Evolutionary conservation across 2,113 vertebrate species (phyloP).

Genomic region (Cyanistes caeruleus): DNA sequence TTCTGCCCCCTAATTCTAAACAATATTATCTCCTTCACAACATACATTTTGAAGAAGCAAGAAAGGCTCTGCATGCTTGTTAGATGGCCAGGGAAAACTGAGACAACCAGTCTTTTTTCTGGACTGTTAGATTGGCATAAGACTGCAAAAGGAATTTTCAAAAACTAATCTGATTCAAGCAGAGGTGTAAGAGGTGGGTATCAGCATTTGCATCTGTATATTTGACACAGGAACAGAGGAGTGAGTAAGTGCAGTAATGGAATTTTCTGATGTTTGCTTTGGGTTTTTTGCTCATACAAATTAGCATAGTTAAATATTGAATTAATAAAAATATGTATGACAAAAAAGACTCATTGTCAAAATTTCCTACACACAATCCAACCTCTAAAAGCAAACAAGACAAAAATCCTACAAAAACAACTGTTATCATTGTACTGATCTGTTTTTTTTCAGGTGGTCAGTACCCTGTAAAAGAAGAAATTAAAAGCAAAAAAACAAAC

Average conservation of each 20-base stretch:
- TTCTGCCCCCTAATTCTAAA: neutral
- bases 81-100: neutral
- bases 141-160: neutral
- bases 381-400: slow-evolving; percentile 29
- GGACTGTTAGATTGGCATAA: neutral
- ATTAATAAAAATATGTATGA: slow-evolving; percentile 1
- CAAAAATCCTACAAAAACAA: slow-evolving; percentile 10
- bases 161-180: slow-evolving; percentile 19
- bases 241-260: neutral
- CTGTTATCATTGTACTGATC: neutral
- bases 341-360: slow-evolving; percentile 19
- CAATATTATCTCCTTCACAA: neutral
- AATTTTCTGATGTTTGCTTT: slow-evolving; percentile 15
- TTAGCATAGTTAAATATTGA: slow-evolving; percentile 39
- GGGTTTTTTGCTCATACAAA: neutral
- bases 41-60: neutral
- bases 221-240: neutral
- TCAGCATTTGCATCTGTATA: neutral
- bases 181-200: neutral
- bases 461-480: neutral
- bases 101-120: neutral
- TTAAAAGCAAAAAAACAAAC: neutral
- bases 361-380: slow-evolving; percentile 40
- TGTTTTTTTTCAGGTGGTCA: neutral
- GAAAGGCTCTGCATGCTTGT: neutral